Percentiles rank a stretch among this genome's conserved stretches.
These are phyloP conservation scores for Rhysida immarginata DNA, from an alignment of 1,140 invertebrate genomes.

Conservation along the genomic window DNA sequence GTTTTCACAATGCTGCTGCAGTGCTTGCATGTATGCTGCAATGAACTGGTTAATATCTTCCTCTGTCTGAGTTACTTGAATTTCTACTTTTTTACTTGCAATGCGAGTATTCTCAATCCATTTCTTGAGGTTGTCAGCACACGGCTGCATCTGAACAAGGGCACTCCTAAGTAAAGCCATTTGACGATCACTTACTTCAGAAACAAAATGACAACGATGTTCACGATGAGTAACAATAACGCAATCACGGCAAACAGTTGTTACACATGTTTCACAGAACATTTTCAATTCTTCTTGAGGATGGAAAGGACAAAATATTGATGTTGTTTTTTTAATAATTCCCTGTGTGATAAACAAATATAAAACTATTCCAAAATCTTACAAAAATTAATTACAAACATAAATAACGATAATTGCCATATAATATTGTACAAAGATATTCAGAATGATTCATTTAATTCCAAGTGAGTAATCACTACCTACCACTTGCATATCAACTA, in stretches of 20 bases:
- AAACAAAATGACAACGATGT: slow-evolving; percentile 7
- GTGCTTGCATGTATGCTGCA: slow-evolving; percentile 40
- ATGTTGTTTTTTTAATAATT: background rate
- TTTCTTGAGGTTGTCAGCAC: background rate
- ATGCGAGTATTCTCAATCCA: background rate
- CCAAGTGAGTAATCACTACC: too few species aligned
- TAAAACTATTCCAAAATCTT: background rate
- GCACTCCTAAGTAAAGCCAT: background rate
- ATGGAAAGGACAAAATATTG: slow-evolving; percentile 12
- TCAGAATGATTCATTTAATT: too few species aligned
- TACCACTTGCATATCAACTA: too few species aligned
- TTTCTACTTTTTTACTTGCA: background rate
- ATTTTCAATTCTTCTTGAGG: slow-evolving; percentile 13
- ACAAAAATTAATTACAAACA: background rate
- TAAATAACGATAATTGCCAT: background rate
- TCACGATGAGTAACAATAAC: slow-evolving; percentile 12
- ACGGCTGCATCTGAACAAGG: background rate
- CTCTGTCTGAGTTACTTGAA: slow-evolving; percentile 6
- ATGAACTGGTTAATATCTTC: slow-evolving; percentile 40
- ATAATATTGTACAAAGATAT: too few species aligned
- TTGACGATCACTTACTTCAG: slow-evolving; percentile 11
- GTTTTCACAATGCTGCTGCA: slow-evolving; percentile 41
- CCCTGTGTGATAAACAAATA: background rate
- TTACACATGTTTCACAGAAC: slow-evolving; percentile 15
- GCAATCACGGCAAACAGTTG: slow-evolving; percentile 13